phyloP scores from a whole-genome alignment of 2,888 invertebrate genomes.

The Epicampocera succincta region DNA sequence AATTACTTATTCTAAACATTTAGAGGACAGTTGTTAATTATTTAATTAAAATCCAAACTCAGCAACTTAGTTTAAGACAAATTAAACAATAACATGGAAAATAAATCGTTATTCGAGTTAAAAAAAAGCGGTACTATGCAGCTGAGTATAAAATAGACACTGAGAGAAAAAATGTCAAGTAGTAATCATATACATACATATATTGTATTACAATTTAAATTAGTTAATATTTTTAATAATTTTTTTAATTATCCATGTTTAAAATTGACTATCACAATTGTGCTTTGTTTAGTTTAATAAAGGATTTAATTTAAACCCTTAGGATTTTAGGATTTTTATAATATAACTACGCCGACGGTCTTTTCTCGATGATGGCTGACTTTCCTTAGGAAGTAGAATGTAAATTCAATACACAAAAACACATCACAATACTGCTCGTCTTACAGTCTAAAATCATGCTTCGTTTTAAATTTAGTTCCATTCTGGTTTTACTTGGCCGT shows the following conservation, averaged over 20 bases:
- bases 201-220: neutral
- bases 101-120: constrained; percentile 7
- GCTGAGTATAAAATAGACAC: constrained; percentile 75
- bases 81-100: neutral
- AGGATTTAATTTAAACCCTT: constrained; percentile 65
- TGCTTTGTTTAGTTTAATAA: constrained; percentile 68
- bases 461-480: constrained; percentile 62
- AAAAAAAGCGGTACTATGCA: constrained; percentile 40
- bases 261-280: constrained; percentile 73
- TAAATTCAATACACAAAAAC: constrained; percentile 33
- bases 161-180: constrained; percentile 73
- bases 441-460: neutral
- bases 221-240: constrained; percentile 23
- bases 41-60: constrained; percentile 31
- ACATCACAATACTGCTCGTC: constrained; percentile 74
- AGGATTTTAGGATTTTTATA: constrained; percentile 8
- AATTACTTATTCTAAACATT: constrained; percentile 51
- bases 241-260: constrained; percentile 64
- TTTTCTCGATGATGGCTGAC: constrained; percentile 41
- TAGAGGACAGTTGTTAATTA: constrained; percentile 20
- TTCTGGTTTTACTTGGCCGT: constrained; percentile 71
- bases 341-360: constrained; percentile 61
- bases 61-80: constrained; percentile 52
- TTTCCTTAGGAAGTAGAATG: constrained; percentile 72
- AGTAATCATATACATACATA: constrained; percentile 41